These are phyloP conservation scores for Quadroppia sp. DNA, from an alignment of 2,888 invertebrate species.

Conservation along the genomic window DNA sequence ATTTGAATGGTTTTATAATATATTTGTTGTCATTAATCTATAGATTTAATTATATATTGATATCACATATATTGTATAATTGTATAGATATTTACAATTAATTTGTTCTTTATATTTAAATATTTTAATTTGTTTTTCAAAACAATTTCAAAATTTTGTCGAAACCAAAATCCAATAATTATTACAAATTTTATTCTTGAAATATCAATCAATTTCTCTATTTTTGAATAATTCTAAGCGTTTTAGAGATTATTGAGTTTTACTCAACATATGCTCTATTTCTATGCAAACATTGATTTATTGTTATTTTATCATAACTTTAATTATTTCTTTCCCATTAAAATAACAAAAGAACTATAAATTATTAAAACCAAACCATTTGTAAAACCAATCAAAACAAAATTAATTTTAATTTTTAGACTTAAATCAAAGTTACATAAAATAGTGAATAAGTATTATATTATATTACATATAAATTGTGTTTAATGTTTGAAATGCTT, in stretches of 20 bases:
- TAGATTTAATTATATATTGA: neutral
- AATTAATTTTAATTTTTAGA: neutral
- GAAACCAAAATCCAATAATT: neutral
- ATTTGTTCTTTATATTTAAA: no score
- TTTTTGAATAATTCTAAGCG: neutral
- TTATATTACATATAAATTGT: no score
- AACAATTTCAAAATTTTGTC: neutral
- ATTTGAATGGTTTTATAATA: neutral
- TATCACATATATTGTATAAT: neutral
- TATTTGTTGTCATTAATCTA: neutral
- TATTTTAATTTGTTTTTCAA: neutral
- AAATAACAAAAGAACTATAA: neutral
- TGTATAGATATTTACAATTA: neutral
- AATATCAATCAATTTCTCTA: neutral
- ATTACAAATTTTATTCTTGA: neutral
- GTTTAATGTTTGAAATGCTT: no score
- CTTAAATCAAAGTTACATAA: no score
- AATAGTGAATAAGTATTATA: no score
- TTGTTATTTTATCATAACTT: neutral
- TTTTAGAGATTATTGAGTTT: neutral
- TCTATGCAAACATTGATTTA: constrained; percentile 2
- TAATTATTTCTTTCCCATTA: neutral
- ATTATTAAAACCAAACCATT: neutral
- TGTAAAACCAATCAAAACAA: neutral
- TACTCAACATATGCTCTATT: neutral